Evolutionary conservation across 2,113 vertebrate genomes (phyloP), one percentile per base, ranked within the genome.

Genomic region (Sprattus sprattus): DNA sequence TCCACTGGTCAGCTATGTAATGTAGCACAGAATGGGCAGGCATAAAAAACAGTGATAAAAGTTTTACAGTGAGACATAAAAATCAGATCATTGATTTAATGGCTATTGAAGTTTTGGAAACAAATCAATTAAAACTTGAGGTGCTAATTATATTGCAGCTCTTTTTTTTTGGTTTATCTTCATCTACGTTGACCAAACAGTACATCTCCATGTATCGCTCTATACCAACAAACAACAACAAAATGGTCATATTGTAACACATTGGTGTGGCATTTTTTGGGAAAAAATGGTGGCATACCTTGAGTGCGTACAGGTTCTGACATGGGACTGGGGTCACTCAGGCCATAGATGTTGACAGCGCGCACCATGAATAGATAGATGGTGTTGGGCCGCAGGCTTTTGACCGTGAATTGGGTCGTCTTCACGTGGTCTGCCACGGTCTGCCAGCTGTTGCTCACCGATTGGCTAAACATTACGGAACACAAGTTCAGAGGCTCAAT

Each of bases 301-400:
- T 99, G 98, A 13, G 98, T 99, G 81, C 98, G 94, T 82, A 99
- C 98, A 1, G 98, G 98, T 7, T 99, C 98, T 7, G 98, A 98
- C 96, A 99, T 97, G 3, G 96, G 96, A 84, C 98, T 99, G 1
- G 98, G 98, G 87, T 99, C 98, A n/a, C 98, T 99, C 88, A 99
- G 95, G 47, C 98, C 98, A 91, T 99, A 97, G 0, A 92, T 89
- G 91, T 98, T 99, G 92, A 98, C 97, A 0, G 98, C 97, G 92
- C 98, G 97, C 82, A 99, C 97, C 97, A 99, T 99, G 92, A 99
- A 99, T 86, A 99, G 93, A 93, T 99, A 99, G 92, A 99, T 98
- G 28, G 98, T 99, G 90, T 99, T 99, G 71, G 98, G 98, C 32
- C 98, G 96, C 10, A 99, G 93, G 78, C 97, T 96, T 90, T 96